Evolutionary conservation across 2,113 vertebrate species (phyloP).

Genomic region (Rhinoptilus africanus): DNA sequence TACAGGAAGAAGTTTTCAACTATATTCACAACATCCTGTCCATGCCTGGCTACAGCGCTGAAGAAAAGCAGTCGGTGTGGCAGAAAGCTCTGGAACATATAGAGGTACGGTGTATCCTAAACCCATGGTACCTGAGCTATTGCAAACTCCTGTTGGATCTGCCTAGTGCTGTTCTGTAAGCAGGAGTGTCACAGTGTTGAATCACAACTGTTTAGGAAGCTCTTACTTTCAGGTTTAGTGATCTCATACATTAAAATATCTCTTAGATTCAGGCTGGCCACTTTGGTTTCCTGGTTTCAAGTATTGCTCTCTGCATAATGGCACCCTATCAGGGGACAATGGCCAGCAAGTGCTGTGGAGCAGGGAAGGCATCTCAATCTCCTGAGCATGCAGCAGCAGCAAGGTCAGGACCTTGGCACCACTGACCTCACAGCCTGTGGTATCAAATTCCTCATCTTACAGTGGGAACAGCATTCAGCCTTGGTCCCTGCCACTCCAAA

Average conservation of each 20-base stretch:
- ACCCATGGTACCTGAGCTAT: background rate
- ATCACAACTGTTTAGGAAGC: background rate
- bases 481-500: background rate
- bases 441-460: background rate
- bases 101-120: conserved; percentile 73
- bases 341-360: background rate
- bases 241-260: background rate
- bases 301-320: background rate
- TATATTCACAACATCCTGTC: conserved; percentile 95
- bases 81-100: conserved; percentile 84
- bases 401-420: background rate
- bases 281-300: background rate
- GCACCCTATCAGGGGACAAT: background rate
- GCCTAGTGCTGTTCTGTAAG: background rate
- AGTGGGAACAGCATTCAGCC: background rate
- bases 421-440: background rate
- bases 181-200: background rate
- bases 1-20: conserved; percentile 91
- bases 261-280: background rate
- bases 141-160: background rate
- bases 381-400: background rate
- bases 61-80: conserved; percentile 87
- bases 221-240: background rate
- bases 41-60: conserved; percentile 86
- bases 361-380: background rate